These are phyloP conservation scores for Monochamus alternatus DNA, from an alignment of 2,888 invertebrate genomes.

Conservation along the genomic window DNA sequence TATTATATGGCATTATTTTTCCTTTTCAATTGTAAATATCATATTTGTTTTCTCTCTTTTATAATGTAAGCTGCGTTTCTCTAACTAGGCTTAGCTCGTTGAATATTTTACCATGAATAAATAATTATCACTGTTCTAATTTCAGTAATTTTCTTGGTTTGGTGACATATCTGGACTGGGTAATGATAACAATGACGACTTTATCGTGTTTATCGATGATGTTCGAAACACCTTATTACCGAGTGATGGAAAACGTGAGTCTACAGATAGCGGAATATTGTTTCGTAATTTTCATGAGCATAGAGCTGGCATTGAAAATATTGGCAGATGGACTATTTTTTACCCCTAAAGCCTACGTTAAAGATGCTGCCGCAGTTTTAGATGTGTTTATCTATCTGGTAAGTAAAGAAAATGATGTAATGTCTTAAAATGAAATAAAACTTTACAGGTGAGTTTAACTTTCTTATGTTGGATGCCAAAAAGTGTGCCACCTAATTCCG, in stretches of 20 bases:
- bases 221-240: conserved; percentile 95
- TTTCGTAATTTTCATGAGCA: conserved; percentile 98
- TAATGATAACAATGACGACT: conserved; percentile 98
- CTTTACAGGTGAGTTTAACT: conserved; percentile 88
- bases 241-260: conserved; percentile 95
- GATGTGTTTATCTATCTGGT: conserved; percentile 98
- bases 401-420: conserved; percentile 16
- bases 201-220: conserved; percentile 99
- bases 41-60: no score
- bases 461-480: conserved; percentile 98
- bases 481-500: conserved; percentile 92
- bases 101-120: no score
- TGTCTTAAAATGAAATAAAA: no score
- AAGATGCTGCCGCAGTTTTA: conserved; percentile 96
- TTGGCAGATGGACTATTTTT: conserved; percentile 98
- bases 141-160: conserved; percentile 95
- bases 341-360: conserved; percentile 98
- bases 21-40: no score
- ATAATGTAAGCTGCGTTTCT: no score
- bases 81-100: no score
- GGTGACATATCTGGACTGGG: conserved; percentile 99
- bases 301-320: conserved; percentile 96
- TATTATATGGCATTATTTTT: no score
- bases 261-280: conserved; percentile 97
- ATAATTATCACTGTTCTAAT: conserved; percentile 48